Evolutionary conservation across 2,888 invertebrate species (phyloP), one percentile per base, ranked within the genome.

Genomic region (Abrostola tripartita): DNA sequence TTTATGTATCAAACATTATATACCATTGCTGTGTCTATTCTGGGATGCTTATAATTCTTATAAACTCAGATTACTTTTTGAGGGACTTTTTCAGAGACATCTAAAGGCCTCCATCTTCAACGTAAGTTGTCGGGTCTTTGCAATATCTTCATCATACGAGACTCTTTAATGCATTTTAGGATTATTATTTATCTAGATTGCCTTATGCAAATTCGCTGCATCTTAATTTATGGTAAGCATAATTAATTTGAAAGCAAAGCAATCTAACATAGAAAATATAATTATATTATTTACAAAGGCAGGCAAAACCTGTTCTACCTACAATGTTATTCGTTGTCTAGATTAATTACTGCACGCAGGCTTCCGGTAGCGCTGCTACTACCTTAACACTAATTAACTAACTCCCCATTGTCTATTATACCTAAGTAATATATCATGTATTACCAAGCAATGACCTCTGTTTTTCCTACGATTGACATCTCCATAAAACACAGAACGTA

Each of bases 301-400:
- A n/a, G 9, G 7, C 44, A 57, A 71, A 57, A 63, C 52, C 35
- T 42, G 24, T 40, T 69, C 12, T 37, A 52, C 35, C 53, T 52
- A 49, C 11, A 47, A 14, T 53, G 52, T 65, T 63, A 76, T 71
- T 47, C 70, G 6, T 6, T 40, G 52, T 56, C 76, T 59, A 65
- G 55, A 71, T 76, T 65, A 65, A 71, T 76, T 75, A 50, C 63
- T 36, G 42, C 42, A 51, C 8, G 10, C 37, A 24, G 12, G 54
- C 44, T 72, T 76, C 73, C 71, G 60, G 68, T 72, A 56, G 72
- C 54, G 1, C 11, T 50, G 35, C 57, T 53, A 36, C 57, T 53
- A 36, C 49, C 52, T 41, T 41, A 65, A n/a, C 0, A 51, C 36
- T 59, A 11, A 47, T 57, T 44, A 54, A 49, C 8, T n/a, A 24